phyloP scores from a whole-genome alignment of 2,113 vertebrate genomes.

The Lepidothrix coronata region DNA sequence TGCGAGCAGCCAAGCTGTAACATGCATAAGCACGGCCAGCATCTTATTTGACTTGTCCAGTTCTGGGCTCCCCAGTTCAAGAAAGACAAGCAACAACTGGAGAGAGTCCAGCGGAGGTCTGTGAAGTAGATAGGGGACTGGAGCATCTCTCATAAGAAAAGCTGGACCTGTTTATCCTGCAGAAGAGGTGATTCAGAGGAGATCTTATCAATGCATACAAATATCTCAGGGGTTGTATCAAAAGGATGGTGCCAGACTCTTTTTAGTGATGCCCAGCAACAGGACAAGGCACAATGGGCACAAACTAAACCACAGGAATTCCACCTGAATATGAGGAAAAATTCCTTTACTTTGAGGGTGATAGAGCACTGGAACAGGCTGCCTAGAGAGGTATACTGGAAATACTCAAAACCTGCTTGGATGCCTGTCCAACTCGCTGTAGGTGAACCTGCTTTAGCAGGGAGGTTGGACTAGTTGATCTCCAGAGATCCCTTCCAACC shows the following conservation, averaged over 20 bases:
- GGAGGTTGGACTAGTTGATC: not conserved
- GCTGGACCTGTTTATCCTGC: not conserved
- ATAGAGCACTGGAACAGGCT: not conserved
- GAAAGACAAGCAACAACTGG: not conserved
- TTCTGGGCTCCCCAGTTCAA: not conserved
- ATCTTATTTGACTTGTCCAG: not conserved
- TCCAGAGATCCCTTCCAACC: not conserved
- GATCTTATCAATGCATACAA: not conserved
- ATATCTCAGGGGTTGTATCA: not conserved
- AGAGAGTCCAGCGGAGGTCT: not conserved
- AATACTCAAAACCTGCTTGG: not conserved
- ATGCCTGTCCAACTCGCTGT: not conserved
- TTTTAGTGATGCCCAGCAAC: not conserved
- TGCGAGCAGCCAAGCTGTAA: not conserved
- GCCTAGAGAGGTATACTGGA: not conserved
- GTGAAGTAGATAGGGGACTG: not conserved
- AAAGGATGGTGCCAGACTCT: not conserved
- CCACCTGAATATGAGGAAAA: not conserved
- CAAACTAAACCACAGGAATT: not conserved
- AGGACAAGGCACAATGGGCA: not conserved
- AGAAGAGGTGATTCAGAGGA: not conserved
- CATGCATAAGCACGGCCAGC: accelerated
- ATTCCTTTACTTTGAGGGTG: not conserved
- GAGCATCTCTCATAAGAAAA: not conserved
- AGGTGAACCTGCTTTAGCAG: not conserved